Evolutionary conservation across 2,888 invertebrate genomes (phyloP), one percentile per base, ranked within the genome.

Genomic region (Horisme vitalbata): DNA sequence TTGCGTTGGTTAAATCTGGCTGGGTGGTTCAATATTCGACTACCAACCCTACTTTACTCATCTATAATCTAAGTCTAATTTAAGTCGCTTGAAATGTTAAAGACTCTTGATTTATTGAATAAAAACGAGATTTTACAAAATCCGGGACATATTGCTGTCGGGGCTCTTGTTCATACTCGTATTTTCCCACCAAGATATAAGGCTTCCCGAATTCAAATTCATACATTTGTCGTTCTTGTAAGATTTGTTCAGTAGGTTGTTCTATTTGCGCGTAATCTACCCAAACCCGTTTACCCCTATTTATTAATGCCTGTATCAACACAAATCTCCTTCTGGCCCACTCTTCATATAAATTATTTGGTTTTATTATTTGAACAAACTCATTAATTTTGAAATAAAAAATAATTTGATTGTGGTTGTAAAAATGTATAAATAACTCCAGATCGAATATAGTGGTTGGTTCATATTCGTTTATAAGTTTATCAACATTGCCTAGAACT

Each of bases 361-460:
- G n/a, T 3, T 8, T 21, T 8, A 18, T 18, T 18, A 18, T 18
- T 18, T 18, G 18, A 18, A n/a, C n/a, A n/a, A n/a, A n/a, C n/a
- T n/a, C n/a, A n/a, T n/a, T n/a, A n/a, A n/a, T n/a, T n/a, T 74
- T 67, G 46, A 74, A 68, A 14, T 73, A 37, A 21, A 73, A 62
- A 48, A 69, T 56, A 1, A 68, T 33, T 18, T 66, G 55, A 2
- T 57, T 57, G n/a, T 44, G 43, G 36, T 71, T 71, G 15, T 59
- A 72, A 41, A 59, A 59, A 38, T 63, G 31, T 32, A 71, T 47
- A 41, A 74, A 73, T 20, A 69, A 47, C 28, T 65, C 56, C 33
- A 72, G 41, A 55, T 72, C 69, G 28, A 63, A 59, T 10, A 65
- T 37, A 24, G 57, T 36, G n/a, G 51, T 9, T 27, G 58, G 35